Base-by-base conservation (phyloP, 1,140 invertebrate species). In the Cyclargus thomasi region DNA sequence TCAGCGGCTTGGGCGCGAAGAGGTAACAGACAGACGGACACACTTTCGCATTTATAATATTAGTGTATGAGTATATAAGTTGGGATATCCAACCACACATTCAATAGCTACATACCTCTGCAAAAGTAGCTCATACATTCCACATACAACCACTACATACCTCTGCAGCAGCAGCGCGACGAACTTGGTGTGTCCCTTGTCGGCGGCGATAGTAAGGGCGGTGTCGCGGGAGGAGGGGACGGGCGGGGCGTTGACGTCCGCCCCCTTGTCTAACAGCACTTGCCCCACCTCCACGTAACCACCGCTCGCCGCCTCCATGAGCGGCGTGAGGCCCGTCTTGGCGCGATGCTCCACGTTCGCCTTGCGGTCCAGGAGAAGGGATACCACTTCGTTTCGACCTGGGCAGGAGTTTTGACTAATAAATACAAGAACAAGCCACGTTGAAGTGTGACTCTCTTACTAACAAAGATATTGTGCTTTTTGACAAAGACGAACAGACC, bases 271-370 rank as follows among this genome's bases (percentile, higher is more conserved):
- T 18, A 99, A 91, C 22, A 99, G 91, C 16, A 99, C 97, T 69
- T 97, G 92, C 0, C 98, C 99, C 39, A 99, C 99, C 83, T 99
- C 98, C 11, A 99, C 98, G 91, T 99, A 99, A 35, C 99, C 99
- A 67, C 99, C 99, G 81, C 97, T 99, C 0, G 99, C 99, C 64
- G 99, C 99, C 91, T 99, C 99, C 99, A 99, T 99, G 1, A 99
- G 91, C 1, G 99, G 99, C 6, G 99, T 99, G 22, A 99, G 91
- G 7, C 99, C 99, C 68, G 98, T 99, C 93, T 99, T 99, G 0
- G 99, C 99, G 76, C 99, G 93, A 91, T 99, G 99, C 91, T 99
- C 99, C 35, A 99, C 98, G 91, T 99, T 99, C 10, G 99, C 99
- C 87, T 99, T 98, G 39, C 98, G 93, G 90, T 99, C 97, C 0